A percentile compares a stretch with the other conserved stretches of the same genome.
phyloP scores from a whole-genome alignment of 35 echinoderm and acorn worm genomes.

The Lytechinus variegatus region DNA sequence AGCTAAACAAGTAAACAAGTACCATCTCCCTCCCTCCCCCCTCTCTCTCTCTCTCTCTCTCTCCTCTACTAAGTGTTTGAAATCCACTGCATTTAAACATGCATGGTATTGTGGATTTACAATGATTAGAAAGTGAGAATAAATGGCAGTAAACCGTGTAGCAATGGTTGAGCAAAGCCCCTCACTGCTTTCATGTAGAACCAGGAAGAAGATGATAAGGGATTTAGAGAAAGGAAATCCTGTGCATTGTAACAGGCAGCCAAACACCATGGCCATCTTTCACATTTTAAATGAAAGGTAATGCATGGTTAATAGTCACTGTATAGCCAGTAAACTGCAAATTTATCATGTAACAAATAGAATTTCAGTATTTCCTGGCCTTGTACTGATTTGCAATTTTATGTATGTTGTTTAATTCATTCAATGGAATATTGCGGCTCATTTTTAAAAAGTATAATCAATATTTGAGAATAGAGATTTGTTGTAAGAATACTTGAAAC shows the following conservation, averaged over 20 bases:
- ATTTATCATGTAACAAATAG: not conserved
- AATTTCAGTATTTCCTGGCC: not conserved
- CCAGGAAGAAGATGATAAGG: slow-evolving; percentile 17
- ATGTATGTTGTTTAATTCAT: not conserved
- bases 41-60: no score
- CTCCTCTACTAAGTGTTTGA: no score
- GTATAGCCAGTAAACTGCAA: not conserved
- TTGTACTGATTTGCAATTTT: not conserved
- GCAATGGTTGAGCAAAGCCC: not conserved
- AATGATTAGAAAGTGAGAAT: not conserved
- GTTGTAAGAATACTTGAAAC: no score
- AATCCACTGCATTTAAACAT: no score
- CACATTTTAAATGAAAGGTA: not conserved
- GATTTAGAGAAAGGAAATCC: not conserved
- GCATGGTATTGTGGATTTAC: not conserved
- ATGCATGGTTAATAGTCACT: not conserved
- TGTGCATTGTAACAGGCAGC: not conserved
- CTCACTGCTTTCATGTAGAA: not conserved
- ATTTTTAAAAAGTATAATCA: no score
- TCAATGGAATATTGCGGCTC: not conserved
- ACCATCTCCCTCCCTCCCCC: no score
- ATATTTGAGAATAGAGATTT: no score
- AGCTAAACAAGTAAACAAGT: no score
- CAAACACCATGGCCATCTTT: not conserved
- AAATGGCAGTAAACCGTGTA: not conserved